Percentiles rank a stretch among this genome's conserved stretches.
phyloP scores from a whole-genome alignment of 2,797 vertebrate genomes.

The Pelochelys cantorii region DNA sequence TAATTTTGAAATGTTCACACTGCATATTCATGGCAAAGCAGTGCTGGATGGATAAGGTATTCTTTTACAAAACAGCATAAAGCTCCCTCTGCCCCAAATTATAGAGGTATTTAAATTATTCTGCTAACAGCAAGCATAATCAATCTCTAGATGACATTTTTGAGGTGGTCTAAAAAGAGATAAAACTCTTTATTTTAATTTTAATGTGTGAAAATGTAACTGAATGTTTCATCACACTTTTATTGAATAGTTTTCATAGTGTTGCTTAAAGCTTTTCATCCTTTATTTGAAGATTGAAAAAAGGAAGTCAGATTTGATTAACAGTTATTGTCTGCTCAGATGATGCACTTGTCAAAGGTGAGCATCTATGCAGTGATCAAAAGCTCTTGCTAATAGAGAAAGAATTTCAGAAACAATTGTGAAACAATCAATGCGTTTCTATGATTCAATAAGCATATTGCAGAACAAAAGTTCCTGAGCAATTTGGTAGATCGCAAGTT shows the following conservation, averaged over 20 bases:
- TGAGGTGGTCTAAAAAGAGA: background rate
- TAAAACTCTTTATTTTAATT: background rate
- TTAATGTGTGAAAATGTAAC: background rate
- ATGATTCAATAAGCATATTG: background rate
- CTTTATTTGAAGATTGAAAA: background rate
- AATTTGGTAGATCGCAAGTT: background rate
- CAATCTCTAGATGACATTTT: background rate
- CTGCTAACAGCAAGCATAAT: background rate
- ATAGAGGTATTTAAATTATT: background rate
- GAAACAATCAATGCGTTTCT: background rate
- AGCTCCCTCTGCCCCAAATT: background rate
- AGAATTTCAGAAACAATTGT: background rate
- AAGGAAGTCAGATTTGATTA: background rate
- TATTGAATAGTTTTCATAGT: background rate
- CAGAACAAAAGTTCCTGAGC: background rate
- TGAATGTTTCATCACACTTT: background rate
- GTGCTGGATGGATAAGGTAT: background rate
- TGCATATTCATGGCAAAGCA: background rate
- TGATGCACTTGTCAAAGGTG: background rate
- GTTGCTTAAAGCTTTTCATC: background rate
- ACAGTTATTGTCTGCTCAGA: background rate
- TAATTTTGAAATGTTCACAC: constrained; percentile 3
- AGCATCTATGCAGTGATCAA: background rate
- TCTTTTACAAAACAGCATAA: constrained; percentile 13
- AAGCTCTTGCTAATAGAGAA: background rate